Evolutionary conservation across 2,888 invertebrate species (phyloP), one percentile per base, ranked within the genome.

Genomic region (Lasioglossum oenotherae): DNA sequence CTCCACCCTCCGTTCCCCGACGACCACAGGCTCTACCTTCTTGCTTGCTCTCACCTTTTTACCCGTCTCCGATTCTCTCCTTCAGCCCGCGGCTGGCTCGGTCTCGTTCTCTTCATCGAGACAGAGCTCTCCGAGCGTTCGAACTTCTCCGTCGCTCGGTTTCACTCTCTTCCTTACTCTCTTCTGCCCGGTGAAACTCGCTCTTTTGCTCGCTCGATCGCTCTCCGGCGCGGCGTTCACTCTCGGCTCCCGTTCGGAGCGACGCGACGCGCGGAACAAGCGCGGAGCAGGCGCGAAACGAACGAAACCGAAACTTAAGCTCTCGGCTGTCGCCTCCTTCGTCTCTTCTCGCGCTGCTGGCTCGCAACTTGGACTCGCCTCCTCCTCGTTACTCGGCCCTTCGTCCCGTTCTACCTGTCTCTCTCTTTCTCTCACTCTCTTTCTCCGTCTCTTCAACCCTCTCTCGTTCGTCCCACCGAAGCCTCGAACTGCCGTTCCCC

Each of bases 241-340:
- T 87, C 90, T 88, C 85, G 81, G 78, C 87, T 89, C 84, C 86
- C 82, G 87, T 85, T 88, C 80, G 82, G 57, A 57, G 46, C 46
- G 46, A 46, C 44, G 53, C 53, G 53, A 53, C 57, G 78, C 85
- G 84, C 80, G 80, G 88, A 90, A 90, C 91, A 89, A 83, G 89
- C 90, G 91, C 91, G 80, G 88, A 90, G 92, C 91, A 89, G 84
- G 89, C 90, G 91, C 91, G 92, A 91, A 90, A 91, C 85, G 92
- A 92, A 92, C 91, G 92, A 92, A 92, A 92, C 88, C 89, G 91
- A 92, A 92, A 92, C 91, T 88, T 91, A 80, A 89, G 85, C 88
- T 87, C 88, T 87, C 84, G 79, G 69, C 87, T 81, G 80, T 89
- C 85, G 82, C 86, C 86, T 86, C 82, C 84, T 74, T 71, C 69